Evolutionary conservation across 64 coral and sea anemone genomes (phyloP), one percentile per base, ranked within the genome.

Genomic region (Hydrozoanthus tunicans): DNA sequence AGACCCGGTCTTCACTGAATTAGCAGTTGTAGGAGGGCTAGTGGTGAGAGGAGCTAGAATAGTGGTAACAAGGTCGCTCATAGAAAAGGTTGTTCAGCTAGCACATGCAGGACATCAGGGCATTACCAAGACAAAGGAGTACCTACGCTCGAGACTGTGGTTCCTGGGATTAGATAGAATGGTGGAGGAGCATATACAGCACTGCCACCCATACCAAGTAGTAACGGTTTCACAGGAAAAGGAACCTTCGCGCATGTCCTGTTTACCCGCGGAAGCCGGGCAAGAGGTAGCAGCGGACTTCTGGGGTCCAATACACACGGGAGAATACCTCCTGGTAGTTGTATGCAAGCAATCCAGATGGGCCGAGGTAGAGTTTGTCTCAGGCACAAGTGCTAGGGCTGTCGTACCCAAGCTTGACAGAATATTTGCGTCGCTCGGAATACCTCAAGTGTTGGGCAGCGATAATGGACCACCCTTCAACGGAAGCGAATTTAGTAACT

Each of bases 271-370:
- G 9, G 64, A 62, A 53, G 13, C 77, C 59, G 80, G 77, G 74
- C 9, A 89, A 57, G 92, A 93, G 58, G 51, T 89, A 13, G 83
- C 83, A 6, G 43, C 59, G 57, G 76, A 73, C 73, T 85, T n/a
- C 69, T 82, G 51, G 51, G 82, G 10, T 53, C 92, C 92, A 0
- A 58, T 80, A 61, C 23, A 6, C 73, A 79, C 77, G 79, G 91
- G 91, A 23, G 91, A 86, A 25, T 93, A 86, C 81, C 70, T 93
- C 2, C 82, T 86, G 6, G 76, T 93, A 14, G 56, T 53, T 0
- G 77, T 91, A 14, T 91, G 79, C 68, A 82, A 91, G 65, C 90
- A 91, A 23, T 83, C 90, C 14, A 91, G 64, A 75, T 61, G 79
- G 78, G 90, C 90, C 0, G 90, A 83, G 43, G 80, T 91, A 12